Conservation (phyloP, 1,140 invertebrate species). For the Brachionus rubens region DNA sequence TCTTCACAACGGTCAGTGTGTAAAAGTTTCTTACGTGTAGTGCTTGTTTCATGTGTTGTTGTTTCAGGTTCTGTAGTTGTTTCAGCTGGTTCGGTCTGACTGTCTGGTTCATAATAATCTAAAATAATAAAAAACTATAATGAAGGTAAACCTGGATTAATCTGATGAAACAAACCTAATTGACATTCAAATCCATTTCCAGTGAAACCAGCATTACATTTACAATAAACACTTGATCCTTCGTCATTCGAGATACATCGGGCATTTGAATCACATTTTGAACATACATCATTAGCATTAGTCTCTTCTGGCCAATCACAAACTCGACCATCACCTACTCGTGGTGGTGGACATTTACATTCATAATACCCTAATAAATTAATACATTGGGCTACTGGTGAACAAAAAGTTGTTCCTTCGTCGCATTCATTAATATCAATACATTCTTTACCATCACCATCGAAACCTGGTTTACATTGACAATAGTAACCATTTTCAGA, state of each 20-base stretch:
- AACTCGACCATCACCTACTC: constrained; percentile 23
- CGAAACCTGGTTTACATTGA: constrained; percentile 45
- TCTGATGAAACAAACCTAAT: background rate
- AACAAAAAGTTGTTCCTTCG: constrained; percentile 37
- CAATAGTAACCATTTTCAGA: constrained; percentile 40
- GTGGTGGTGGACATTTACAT: constrained; percentile 2
- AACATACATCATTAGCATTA: background rate
- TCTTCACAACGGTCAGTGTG: constrained; percentile 14
- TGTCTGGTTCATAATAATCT: too few species aligned
- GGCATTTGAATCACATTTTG: constrained; percentile 28
- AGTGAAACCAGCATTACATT: background rate
- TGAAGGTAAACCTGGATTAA: too few species aligned
- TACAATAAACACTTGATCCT: background rate
- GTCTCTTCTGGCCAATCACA: constrained; percentile 6
- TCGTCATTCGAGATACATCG: background rate
- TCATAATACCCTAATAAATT: constrained; percentile 33
- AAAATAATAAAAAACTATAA: too few species aligned
- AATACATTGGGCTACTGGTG: constrained; percentile 1
- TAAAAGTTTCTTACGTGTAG: background rate
- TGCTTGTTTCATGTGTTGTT: background rate
- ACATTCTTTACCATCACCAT: constrained; percentile 29
- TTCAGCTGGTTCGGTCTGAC: background rate
- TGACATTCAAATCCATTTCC: constrained; percentile 17
- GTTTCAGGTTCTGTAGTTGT: background rate
- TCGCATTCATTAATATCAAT: constrained; percentile 23